Percentiles rank a stretch among this genome's conserved stretches.
Evolutionary conservation across 2,888 invertebrate genomes (phyloP).

Genomic region (Cybosia mesomella): DNA sequence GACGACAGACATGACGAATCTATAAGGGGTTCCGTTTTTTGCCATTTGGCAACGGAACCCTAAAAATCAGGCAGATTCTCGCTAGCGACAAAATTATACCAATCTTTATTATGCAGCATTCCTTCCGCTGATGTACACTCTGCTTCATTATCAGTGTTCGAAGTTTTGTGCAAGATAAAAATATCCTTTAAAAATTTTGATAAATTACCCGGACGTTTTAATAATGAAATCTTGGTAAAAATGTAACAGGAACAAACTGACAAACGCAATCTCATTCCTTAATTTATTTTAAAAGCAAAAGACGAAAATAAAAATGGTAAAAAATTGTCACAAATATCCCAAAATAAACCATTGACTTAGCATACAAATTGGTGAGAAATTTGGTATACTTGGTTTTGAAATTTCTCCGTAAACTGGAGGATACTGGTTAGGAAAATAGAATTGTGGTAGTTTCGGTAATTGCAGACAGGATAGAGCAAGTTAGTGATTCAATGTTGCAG

Average conservation of each 20-base stretch:
- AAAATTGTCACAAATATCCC: conserved; percentile 30
- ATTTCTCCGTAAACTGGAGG: conserved; percentile 24
- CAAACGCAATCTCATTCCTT: conserved; percentile 13
- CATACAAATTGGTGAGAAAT: conserved; percentile 31
- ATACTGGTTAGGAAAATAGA: not conserved
- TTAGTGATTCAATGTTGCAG: conserved; percentile 42
- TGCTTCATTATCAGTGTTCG: conserved; percentile 63
- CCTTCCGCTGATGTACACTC: conserved; percentile 52
- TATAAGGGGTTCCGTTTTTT: no score
- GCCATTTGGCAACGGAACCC: no score
- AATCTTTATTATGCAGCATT: conserved; percentile 62
- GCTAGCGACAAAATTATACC: conserved; percentile 65
- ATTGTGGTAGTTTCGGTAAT: conserved; percentile 21
- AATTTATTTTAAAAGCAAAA: conserved; percentile 27
- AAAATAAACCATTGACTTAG: conserved; percentile 39
- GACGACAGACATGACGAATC: no score
- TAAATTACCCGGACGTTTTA: conserved; percentile 56
- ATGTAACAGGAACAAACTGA: conserved; percentile 31
- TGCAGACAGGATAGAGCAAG: conserved; percentile 32
- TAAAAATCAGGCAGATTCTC: conserved; percentile 57
- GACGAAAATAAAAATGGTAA: not conserved
- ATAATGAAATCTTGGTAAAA: conserved; percentile 44
- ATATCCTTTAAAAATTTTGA: conserved; percentile 54
- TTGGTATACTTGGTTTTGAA: conserved; percentile 29
- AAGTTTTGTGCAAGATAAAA: conserved; percentile 52